These are phyloP conservation scores for Dolomedes plantarius DNA, from an alignment of 2,888 invertebrate species.

Conservation along the genomic window DNA sequence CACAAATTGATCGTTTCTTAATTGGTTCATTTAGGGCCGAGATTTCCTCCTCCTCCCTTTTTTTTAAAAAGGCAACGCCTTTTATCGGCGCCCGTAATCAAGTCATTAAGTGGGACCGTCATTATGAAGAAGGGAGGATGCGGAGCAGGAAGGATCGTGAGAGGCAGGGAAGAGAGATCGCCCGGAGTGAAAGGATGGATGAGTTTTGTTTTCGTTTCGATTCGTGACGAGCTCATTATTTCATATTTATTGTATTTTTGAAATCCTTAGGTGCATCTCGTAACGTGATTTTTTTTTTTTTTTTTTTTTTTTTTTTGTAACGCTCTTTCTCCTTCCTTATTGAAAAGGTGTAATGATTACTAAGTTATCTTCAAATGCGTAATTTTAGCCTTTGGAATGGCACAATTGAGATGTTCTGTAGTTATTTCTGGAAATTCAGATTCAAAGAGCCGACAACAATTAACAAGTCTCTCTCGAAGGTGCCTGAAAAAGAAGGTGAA, in stretches of 20 bases:
- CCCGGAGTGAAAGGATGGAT: slow-evolving; percentile 9
- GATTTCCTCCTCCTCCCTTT: slow-evolving; percentile 40
- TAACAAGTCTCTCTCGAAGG: not conserved
- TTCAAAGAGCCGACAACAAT: not conserved
- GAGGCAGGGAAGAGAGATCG: not conserved
- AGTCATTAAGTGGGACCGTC: slow-evolving; percentile 52
- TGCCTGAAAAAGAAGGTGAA: too few species aligned
- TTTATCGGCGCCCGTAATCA: slow-evolving; percentile 65
- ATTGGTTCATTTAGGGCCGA: slow-evolving; percentile 60
- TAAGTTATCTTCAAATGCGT: not conserved
- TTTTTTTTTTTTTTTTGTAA: too few species aligned
- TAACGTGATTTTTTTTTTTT: not conserved
- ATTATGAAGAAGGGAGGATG: slow-evolving; percentile 13
- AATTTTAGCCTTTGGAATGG: not conserved
- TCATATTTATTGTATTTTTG: not conserved
- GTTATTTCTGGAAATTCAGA: not conserved
- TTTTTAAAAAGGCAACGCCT: slow-evolving; percentile 55
- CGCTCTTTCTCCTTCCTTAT: too few species aligned
- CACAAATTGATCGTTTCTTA: slow-evolving; percentile 58
- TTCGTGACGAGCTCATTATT: slow-evolving; percentile 21
- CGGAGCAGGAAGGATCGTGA: slow-evolving; percentile 12
- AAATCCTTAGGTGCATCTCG: not conserved
- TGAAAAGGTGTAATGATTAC: not conserved
- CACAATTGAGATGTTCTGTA: not conserved
- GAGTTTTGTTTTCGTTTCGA: slow-evolving; percentile 40